Conservation (phyloP, 92 coral and sea anemone species). For the Parazoanthus swiftii region DNA sequence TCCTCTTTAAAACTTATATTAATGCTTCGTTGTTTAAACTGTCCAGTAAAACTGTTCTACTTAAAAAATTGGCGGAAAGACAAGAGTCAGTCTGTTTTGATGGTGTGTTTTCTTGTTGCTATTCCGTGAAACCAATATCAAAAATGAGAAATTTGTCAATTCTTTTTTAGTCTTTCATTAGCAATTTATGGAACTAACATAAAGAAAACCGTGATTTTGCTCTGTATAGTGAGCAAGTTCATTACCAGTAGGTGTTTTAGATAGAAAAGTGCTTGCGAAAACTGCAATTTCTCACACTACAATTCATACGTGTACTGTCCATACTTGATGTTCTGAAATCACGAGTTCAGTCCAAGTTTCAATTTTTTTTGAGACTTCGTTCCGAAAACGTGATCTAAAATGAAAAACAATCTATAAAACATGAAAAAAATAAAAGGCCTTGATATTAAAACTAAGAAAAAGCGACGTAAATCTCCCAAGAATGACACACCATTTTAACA, state of each 20-base stretch:
- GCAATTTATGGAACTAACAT: not conserved
- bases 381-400: too few species aligned
- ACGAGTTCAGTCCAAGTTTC: too few species aligned
- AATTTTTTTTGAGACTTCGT: too few species aligned
- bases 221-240: not conserved
- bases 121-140: not conserved
- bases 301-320: not conserved
- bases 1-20: too few species aligned
- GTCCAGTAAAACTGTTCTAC: not conserved
- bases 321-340: too few species aligned
- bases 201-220: not conserved
- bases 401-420: too few species aligned
- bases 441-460: too few species aligned
- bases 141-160: not conserved
- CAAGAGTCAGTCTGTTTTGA: too few species aligned
- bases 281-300: not conserved
- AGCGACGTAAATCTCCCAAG: too few species aligned
- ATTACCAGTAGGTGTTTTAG: not conserved
- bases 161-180: too few species aligned
- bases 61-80: not conserved
- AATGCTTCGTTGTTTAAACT: not conserved
- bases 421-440: too few species aligned
- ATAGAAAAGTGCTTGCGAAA: not conserved
- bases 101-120: not conserved
- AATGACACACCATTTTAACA: too few species aligned